phyloP scores from a whole-genome alignment of 2,797 vertebrate genomes.

The Phrynocephalus vlangalii region DNA sequence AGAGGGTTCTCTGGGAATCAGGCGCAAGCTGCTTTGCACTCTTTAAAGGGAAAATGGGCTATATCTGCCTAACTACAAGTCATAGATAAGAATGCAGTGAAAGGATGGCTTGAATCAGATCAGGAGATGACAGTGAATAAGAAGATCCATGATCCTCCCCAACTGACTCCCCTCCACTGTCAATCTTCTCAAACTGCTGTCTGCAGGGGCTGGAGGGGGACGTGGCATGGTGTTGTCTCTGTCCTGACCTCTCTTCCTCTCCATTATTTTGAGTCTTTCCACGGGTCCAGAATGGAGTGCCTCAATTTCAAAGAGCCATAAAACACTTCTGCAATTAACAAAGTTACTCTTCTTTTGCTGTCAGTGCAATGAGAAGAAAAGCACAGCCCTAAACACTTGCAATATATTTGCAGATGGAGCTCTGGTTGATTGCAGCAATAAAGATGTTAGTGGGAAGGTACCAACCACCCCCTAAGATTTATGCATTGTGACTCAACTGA shows the following conservation, averaged over 20 bases:
- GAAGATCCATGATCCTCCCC: background rate
- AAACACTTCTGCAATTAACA: background rate
- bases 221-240: background rate
- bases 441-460: background rate
- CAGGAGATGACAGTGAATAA: background rate
- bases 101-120: background rate
- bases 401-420: background rate
- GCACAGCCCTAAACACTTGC: constrained; percentile 2
- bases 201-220: background rate
- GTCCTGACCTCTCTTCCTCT: background rate
- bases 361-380: background rate
- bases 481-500: background rate
- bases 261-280: background rate
- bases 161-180: background rate
- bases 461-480: constrained; percentile 11
- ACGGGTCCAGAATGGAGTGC: constrained; percentile 8
- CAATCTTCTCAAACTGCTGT: background rate
- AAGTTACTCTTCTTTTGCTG: background rate
- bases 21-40: background rate
- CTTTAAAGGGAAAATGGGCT: background rate
- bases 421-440: background rate
- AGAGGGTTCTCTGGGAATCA: background rate
- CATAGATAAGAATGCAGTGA: background rate
- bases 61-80: background rate
- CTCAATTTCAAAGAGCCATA: background rate